Evolutionary conservation across 2,797 vertebrate species (phyloP).

Genomic region (Neosilurus mollespiculum): DNA sequence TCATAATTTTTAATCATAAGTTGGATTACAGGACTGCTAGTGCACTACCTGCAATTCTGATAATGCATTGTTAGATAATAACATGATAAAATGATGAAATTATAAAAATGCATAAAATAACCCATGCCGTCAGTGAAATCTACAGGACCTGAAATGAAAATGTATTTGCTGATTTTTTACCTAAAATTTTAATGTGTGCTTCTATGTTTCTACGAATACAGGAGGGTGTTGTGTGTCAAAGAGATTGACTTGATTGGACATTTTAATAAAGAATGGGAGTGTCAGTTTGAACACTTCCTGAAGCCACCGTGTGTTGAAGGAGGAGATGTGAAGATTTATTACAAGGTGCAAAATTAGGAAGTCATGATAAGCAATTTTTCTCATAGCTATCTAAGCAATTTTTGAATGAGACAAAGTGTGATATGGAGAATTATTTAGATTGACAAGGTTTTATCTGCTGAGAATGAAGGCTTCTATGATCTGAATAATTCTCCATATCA

Average conservation of each 20-base stretch:
- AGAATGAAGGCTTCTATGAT: too few relatives aligned
- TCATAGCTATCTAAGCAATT: too few relatives aligned
- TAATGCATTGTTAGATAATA: background rate
- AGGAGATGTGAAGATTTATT: slow-evolving; percentile 73
- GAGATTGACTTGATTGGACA: slow-evolving; percentile 90
- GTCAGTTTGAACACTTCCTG: slow-evolving; percentile 81
- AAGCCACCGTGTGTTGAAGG: slow-evolving; percentile 65
- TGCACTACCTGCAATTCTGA: background rate
- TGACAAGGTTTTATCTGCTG: too few relatives aligned
- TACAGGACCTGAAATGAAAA: background rate
- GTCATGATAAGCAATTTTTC: too few relatives aligned
- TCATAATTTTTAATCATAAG: background rate
- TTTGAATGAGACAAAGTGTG: too few relatives aligned
- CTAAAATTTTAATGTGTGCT: background rate
- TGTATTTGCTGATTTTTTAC: background rate
- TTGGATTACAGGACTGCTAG: background rate
- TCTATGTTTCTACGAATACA: slow-evolving; percentile 53
- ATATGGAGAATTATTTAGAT: too few relatives aligned
- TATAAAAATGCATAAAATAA: background rate
- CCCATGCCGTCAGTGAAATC: background rate
- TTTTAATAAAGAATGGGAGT: slow-evolving; percentile 88
- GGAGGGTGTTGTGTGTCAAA: slow-evolving; percentile 87
- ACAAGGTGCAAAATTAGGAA: slow-evolving; percentile 38
- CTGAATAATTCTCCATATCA: too few relatives aligned
- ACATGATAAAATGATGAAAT: background rate